phyloP scores from a whole-genome alignment of 1,140 invertebrate genomes.

The Macrocentrus cingulum region DNA sequence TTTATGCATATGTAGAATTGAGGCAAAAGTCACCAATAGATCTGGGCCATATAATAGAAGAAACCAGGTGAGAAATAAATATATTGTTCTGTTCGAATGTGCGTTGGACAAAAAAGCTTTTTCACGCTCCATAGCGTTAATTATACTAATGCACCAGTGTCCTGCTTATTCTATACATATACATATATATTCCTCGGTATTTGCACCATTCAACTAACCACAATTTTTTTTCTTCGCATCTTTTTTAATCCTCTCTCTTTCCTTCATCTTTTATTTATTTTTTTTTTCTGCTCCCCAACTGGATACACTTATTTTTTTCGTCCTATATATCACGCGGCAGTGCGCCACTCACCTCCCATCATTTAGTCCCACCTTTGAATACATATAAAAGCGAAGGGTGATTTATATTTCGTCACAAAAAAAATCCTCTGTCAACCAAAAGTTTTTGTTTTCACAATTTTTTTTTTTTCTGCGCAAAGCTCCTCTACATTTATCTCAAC shows the following conservation, averaged over 20 bases:
- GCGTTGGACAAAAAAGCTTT: background rate
- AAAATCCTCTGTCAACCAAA: background rate
- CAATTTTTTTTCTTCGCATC: slow-evolving; percentile 12
- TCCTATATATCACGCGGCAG: background rate
- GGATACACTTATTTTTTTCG: background rate
- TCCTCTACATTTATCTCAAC: background rate
- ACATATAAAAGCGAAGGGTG: slow-evolving; percentile 1
- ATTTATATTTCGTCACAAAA: background rate
- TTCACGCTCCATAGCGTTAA: slow-evolving; percentile 20
- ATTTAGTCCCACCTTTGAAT: background rate
- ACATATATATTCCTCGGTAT: no score
- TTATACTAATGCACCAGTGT: slow-evolving; percentile 23
- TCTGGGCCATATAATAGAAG: no score
- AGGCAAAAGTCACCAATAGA: no score
- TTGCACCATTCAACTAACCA: slow-evolving; percentile 5
- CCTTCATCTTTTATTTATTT: slow-evolving; percentile 2
- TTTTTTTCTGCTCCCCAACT: background rate
- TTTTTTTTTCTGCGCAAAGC: background rate
- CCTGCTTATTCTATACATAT: no score
- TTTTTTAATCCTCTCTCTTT: background rate
- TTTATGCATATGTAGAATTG: no score
- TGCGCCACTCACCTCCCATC: background rate
- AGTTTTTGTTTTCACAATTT: background rate
- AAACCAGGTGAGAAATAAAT: no score
- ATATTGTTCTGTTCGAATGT: background rate